phyloP scores from a whole-genome alignment of 2,797 vertebrate genomes.

The Simalia tracyae region DNA sequence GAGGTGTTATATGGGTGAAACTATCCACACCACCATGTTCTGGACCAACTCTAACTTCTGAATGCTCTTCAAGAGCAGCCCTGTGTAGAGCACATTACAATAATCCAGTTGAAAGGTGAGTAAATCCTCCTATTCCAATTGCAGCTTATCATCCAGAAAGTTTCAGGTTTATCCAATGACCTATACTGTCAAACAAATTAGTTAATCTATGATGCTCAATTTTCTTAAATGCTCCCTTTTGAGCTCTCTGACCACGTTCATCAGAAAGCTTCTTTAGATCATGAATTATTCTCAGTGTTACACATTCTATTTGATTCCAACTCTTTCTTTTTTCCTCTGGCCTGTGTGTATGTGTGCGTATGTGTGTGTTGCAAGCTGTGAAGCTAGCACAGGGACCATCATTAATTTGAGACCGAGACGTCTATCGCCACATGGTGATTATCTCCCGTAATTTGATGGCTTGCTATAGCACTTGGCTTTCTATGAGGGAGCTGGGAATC shows the following conservation, averaged over 20 bases:
- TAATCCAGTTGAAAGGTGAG: neutral
- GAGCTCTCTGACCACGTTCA: neutral
- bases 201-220: neutral
- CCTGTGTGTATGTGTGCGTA: neutral
- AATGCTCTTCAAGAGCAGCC: neutral
- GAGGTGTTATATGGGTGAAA: neutral
- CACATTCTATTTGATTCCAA: neutral
- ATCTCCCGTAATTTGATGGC: neutral
- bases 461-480: neutral
- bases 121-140: neutral
- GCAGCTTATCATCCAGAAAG: neutral
- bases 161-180: neutral
- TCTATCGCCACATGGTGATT: neutral
- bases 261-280: neutral
- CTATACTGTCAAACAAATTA: neutral
- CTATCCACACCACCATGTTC: neutral
- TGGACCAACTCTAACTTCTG: neutral
- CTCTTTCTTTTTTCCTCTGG: neutral
- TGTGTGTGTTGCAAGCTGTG: neutral
- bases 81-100: neutral
- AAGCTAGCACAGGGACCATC: neutral
- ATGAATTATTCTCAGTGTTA: constrained; percentile 6
- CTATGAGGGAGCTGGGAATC: neutral
- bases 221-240: neutral
- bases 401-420: neutral